Evolutionary conservation across 1,140 invertebrate species (phyloP).

Genomic region (Chrysomallon squamiferum): DNA sequence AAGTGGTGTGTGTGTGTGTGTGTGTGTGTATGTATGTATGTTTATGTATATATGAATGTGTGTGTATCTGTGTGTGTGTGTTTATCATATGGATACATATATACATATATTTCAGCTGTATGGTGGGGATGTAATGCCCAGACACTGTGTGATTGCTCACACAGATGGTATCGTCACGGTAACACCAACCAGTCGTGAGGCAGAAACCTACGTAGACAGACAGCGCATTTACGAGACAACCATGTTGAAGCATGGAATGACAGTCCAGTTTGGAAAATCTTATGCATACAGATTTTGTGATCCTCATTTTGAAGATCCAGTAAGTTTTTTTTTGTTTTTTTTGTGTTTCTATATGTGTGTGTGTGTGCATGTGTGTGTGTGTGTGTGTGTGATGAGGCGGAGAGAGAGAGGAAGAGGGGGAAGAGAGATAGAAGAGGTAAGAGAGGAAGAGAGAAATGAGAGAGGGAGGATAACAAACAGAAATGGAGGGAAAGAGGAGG

Average conservation of each 20-base stretch:
- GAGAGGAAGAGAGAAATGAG: too few species aligned
- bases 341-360: too few species aligned
- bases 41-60: too few species aligned
- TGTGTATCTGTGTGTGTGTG: too few species aligned
- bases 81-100: too few species aligned
- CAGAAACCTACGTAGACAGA: conserved; percentile 92
- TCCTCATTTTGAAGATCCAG: conserved; percentile 80
- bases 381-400: too few species aligned
- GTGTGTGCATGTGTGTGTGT: background rate
- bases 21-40: too few species aligned
- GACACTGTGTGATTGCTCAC: conserved; percentile 92
- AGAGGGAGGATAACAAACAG: too few species aligned
- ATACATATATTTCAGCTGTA: conserved; percentile 39
- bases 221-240: conserved; percentile 92
- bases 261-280: conserved; percentile 73
- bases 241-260: conserved; percentile 75
- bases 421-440: background rate
- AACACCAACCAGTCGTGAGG: conserved; percentile 86
- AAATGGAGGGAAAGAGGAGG: too few species aligned
- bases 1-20: too few species aligned
- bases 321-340: background rate
- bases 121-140: conserved; percentile 75
- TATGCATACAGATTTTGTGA: conserved; percentile 94
- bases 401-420: background rate
- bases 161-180: conserved; percentile 90